A percentile compares a stretch with the other conserved stretches of the same genome.
phyloP scores from a whole-genome alignment of 2,888 invertebrate species.

The Elaeidobius kamerunicus region DNA sequence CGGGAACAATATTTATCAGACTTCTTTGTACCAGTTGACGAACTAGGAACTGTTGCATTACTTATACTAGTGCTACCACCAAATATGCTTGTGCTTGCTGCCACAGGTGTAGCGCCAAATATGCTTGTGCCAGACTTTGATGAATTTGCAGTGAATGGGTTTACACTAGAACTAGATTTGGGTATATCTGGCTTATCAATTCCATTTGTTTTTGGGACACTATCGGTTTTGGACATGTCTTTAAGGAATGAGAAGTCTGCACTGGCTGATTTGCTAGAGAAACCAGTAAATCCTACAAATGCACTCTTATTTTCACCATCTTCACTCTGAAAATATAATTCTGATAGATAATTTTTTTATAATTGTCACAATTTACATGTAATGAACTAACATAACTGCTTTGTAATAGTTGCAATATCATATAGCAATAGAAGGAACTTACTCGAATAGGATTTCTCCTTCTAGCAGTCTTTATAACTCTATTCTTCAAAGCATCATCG shows the following conservation, averaged over 20 bases:
- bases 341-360: too few species aligned
- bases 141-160: conserved; percentile 8
- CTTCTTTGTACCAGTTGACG: conserved; percentile 28
- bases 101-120: conserved; percentile 17
- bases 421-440: conserved; percentile 8
- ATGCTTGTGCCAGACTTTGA: conserved; percentile 10
- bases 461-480: conserved; percentile 78
- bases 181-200: conserved; percentile 37
- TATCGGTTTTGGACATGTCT: conserved; percentile 53
- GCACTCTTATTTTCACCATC: conserved; percentile 54
- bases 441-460: conserved; percentile 53
- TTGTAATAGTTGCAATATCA: too few species aligned
- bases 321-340: conserved; percentile 42
- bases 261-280: conserved; percentile 45
- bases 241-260: conserved; percentile 61
- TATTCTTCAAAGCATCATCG: conserved; percentile 67
- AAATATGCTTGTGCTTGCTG: conserved; percentile 18
- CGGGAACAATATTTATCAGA: conserved; percentile 59
- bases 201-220: conserved; percentile 48
- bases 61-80: conserved; percentile 9
- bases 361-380: too few species aligned
- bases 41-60: conserved; percentile 23
- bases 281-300: conserved; percentile 69
- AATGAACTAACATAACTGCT: too few species aligned
- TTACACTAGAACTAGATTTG: conserved; percentile 7